Evolutionary conservation across 2,113 vertebrate species (phyloP).

Genomic region (Nematolebias whitei): DNA sequence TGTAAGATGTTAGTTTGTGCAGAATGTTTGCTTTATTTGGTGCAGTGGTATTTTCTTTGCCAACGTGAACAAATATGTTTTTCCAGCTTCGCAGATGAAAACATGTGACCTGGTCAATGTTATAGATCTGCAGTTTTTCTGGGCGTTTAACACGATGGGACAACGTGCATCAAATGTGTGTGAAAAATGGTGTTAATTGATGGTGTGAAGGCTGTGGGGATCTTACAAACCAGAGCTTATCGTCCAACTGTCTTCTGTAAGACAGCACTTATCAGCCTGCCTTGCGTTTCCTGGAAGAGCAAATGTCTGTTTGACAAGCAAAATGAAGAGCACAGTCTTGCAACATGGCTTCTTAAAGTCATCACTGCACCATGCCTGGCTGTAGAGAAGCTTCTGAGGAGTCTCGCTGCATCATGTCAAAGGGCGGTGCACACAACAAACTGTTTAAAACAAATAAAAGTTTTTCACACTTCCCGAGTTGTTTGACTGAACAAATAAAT

Average conservation of each 20-base stretch:
- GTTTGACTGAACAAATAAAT: neutral
- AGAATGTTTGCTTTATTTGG: neutral
- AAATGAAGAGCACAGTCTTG: neutral
- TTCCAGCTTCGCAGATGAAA: neutral
- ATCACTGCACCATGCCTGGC: neutral
- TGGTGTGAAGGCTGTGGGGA: neutral
- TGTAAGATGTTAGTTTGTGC: neutral
- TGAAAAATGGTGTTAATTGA: conserved; percentile 8
- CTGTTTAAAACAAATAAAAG: neutral
- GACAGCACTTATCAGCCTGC: conserved; percentile 9
- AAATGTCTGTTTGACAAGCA: conserved; percentile 4
- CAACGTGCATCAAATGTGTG: neutral
- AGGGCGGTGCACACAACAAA: too few species aligned
- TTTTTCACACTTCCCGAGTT: neutral
- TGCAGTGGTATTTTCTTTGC: neutral
- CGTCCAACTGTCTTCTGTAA: conserved; percentile 21
- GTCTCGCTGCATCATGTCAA: neutral
- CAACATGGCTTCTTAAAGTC: neutral
- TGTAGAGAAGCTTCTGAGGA: conserved; percentile 5
- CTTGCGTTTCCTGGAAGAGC: conserved; percentile 44
- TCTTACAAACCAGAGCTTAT: conserved; percentile 22
- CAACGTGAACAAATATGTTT: neutral
- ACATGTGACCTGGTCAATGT: neutral
- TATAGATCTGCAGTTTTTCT: too few species aligned
- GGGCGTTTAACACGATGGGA: too few species aligned